Evolutionary conservation across 2,113 vertebrate species (phyloP).

Genomic region (Arvicanthis niloticus): DNA sequence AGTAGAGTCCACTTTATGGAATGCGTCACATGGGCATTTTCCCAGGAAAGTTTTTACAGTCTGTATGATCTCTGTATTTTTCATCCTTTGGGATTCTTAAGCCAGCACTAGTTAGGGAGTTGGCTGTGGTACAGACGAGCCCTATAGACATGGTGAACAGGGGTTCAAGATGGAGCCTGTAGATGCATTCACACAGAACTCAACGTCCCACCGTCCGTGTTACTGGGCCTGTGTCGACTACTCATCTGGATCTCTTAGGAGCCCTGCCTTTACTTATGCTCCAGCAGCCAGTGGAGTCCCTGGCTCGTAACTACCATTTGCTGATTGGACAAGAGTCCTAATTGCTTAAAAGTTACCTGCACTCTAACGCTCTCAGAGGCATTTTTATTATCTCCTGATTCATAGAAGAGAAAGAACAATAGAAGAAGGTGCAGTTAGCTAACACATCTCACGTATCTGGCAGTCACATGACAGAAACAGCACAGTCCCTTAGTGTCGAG

Average conservation of each 20-base stretch:
- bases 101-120: not conserved
- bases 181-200: not conserved
- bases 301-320: slow-evolving; percentile 25
- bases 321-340: slow-evolving; percentile 38
- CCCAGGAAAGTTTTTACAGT: not conserved
- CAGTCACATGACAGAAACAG: slow-evolving; percentile 35
- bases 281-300: not conserved
- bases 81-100: slow-evolving; percentile 36
- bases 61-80: not conserved
- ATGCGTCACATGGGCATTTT: not conserved
- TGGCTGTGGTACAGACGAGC: not conserved
- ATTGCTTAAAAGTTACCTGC: slow-evolving; percentile 14
- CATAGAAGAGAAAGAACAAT: not conserved
- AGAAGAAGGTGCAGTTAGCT: not conserved
- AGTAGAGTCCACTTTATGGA: not conserved
- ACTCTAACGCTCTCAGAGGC: not conserved
- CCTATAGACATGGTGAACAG: not conserved
- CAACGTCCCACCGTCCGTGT: not conserved
- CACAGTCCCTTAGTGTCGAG: not conserved
- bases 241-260: not conserved
- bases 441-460: slow-evolving; percentile 7
- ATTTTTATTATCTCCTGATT: slow-evolving; percentile 56
- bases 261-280: not conserved
- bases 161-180: not conserved
- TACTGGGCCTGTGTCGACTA: not conserved